Conservation (phyloP, 2,888 invertebrate genomes). For the Heliconius ethilla region DNA sequence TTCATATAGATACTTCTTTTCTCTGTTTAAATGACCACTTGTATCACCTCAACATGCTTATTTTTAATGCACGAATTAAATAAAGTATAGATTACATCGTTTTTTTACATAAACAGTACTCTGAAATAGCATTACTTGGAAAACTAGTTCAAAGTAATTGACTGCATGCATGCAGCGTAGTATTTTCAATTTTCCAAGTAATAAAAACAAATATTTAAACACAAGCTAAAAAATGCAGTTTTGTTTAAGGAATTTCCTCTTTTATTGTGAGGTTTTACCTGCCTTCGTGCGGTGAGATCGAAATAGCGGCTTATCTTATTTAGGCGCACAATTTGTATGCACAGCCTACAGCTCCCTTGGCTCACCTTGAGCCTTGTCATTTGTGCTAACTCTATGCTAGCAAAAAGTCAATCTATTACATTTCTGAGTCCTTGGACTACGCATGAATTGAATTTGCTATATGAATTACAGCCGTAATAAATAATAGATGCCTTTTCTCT, state of each 20-base stretch:
- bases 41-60: background rate
- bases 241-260: slow-evolving; percentile 62
- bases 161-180: slow-evolving; percentile 7
- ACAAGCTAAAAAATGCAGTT: slow-evolving; percentile 53
- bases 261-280: slow-evolving; percentile 43
- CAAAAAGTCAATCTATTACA: slow-evolving; percentile 40
- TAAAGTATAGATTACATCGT: background rate
- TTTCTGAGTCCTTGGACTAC: slow-evolving; percentile 18
- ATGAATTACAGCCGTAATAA: background rate
- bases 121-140: background rate
- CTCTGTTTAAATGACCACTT: background rate
- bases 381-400: slow-evolving; percentile 43
- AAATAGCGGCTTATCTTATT: slow-evolving; percentile 57
- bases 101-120: background rate
- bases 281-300: slow-evolving; percentile 40
- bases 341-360: slow-evolving; percentile 67
- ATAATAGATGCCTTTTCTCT: background rate
- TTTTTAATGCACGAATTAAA: background rate
- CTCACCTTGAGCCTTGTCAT: slow-evolving; percentile 45
- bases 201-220: slow-evolving; percentile 12
- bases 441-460: slow-evolving; percentile 22
- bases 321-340: slow-evolving; percentile 78
- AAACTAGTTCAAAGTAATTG: background rate
- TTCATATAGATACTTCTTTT: background rate
- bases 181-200: slow-evolving; percentile 30